Conservation (phyloP, 2,113 vertebrate species). For the Sceloporus undulatus region DNA sequence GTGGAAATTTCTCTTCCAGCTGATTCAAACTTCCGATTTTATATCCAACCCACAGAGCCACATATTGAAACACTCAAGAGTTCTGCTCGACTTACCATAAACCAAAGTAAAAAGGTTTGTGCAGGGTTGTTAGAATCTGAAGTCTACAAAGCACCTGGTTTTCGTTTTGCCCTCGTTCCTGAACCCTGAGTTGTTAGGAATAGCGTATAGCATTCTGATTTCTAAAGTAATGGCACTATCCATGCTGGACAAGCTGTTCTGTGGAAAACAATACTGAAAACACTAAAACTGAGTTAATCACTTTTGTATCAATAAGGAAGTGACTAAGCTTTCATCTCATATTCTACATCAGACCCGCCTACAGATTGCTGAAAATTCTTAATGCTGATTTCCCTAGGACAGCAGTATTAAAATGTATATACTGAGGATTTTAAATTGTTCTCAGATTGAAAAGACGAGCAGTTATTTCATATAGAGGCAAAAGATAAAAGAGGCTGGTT, state of each 20-base stretch:
- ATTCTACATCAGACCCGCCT: not conserved
- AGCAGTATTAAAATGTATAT: not conserved
- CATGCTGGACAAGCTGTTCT: not conserved
- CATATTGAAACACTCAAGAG: constrained; percentile 82
- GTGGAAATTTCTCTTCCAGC: constrained; percentile 87
- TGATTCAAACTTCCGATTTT: constrained; percentile 92
- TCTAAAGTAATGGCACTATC: constrained; percentile 4
- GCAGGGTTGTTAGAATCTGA: constrained; percentile 20
- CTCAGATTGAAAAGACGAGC: not conserved
- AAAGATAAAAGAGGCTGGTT: not conserved
- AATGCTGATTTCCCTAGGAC: not conserved
- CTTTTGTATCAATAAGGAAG: not conserved
- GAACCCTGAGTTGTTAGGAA: not conserved
- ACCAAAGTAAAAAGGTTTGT: not conserved
- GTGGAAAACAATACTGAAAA: not conserved
- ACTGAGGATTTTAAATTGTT: not conserved
- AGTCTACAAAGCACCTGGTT: not conserved
- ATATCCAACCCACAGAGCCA: constrained; percentile 71
- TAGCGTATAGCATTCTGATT: not conserved
- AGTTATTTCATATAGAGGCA: not conserved
- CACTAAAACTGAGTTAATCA: not conserved
- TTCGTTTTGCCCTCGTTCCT: not conserved
- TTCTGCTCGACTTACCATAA: no score
- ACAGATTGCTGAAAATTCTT: not conserved
- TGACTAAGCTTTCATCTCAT: not conserved